Evolutionary conservation across 2,888 invertebrate species (phyloP).

Genomic region (Pristionchus maxplancki): DNA sequence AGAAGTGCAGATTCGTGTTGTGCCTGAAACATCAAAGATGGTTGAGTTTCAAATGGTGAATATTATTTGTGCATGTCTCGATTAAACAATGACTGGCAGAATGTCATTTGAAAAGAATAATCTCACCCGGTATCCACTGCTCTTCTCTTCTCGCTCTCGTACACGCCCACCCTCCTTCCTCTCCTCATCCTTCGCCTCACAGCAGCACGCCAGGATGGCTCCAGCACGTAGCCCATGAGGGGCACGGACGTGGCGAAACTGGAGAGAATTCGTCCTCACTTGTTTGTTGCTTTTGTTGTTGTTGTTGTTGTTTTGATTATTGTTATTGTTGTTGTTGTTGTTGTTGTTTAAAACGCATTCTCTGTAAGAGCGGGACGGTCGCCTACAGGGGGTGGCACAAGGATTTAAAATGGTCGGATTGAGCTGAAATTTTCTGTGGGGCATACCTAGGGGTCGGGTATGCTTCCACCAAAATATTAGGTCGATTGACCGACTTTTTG

Average conservation of each 20-base stretch:
- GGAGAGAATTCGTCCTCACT: not conserved
- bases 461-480: no score
- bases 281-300: not conserved
- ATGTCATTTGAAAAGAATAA: not conserved
- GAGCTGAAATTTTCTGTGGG: no score
- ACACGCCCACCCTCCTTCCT: constrained; percentile 7
- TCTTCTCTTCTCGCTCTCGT: not conserved
- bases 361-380: no score
- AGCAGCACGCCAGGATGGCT: not conserved
- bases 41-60: no score
- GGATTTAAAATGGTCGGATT: no score
- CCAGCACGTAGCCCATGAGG: constrained; percentile 1
- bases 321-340: no score
- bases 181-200: not conserved
- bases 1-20: constrained; percentile 21
- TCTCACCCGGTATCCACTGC: not conserved
- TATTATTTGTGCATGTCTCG: no score
- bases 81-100: not conserved
- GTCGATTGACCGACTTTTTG: no score
- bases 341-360: no score
- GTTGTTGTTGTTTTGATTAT: no score
- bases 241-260: constrained; percentile 42
- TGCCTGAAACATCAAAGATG: not conserved
- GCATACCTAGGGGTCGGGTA: no score
- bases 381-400: no score